Evolutionary conservation across 1,140 invertebrate genomes (phyloP), one percentile per base, ranked within the genome.

Genomic region (Achatina immaculata): DNA sequence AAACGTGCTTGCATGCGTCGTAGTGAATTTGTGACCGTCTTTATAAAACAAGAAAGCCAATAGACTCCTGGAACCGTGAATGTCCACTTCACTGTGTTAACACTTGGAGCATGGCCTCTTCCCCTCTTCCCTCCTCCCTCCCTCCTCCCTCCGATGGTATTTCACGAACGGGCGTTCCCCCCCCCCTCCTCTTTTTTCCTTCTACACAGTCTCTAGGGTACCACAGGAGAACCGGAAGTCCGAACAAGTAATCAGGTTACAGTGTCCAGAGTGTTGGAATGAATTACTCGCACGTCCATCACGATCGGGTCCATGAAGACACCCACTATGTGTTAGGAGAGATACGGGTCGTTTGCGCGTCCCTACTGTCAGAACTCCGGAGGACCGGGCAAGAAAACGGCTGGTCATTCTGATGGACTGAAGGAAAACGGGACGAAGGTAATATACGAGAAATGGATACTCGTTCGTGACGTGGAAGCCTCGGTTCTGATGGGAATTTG

Each of bases 211-310:
- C 58, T 62, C 58, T 31, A 62, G 58, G 0, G 28, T 28, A 62
- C 31, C 58, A 28, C 58, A 55, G n/a, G 31, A 2, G 31, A 62
- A 62, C 58, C 58, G 58, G 58, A 62, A 62, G 58, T 62, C 58
- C 28, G 58, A 28, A 34, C n/a, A 62, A 62, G 58, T 62, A 62
- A 62, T 62, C 58, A 62, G 58, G 58, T 62, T 62, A 62, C 58
- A 62, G 58, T 62, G n/a, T 31, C 58, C 28, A 1, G 58, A 62
- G 58, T 62, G 58, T 62, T 31, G n/a, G 58, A 62, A 62, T 55
- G 58, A 62, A 31, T 62, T 62, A 62, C 58, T 34, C 19, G 28
- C n/a, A 2, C 58, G 58, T 62, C 58, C 58, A 62, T 31, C 28
- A 28, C 28, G 6, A 62, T 3, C n/a, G 28, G n/a, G 6, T 62